Evolutionary conservation across 2,888 invertebrate genomes (phyloP).

Genomic region (Cerastis leucographa): DNA sequence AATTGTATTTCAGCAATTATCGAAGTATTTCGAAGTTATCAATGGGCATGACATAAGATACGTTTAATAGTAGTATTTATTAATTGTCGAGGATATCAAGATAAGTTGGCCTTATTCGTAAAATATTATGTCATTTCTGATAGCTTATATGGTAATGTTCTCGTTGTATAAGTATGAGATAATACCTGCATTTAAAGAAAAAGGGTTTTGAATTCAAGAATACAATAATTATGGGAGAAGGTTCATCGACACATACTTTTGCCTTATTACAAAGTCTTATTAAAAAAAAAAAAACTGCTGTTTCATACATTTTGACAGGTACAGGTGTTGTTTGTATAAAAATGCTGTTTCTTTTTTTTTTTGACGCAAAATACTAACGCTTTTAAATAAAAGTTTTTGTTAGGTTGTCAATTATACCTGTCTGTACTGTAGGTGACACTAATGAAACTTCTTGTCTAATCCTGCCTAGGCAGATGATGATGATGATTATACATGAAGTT

Average conservation of each 20-base stretch:
- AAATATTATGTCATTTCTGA: slow-evolving; percentile 45
- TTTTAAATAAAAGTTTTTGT: not conserved
- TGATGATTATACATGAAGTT: too few species aligned
- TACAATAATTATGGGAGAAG: not conserved
- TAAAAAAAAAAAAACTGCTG: too few species aligned
- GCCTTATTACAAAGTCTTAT: too few species aligned
- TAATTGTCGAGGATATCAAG: slow-evolving; percentile 58
- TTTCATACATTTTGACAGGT: too few species aligned
- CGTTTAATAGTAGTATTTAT: slow-evolving; percentile 30
- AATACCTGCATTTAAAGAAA: not conserved
- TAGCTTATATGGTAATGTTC: slow-evolving; percentile 35
- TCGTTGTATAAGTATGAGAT: not conserved
- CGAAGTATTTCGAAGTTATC: slow-evolving; percentile 33
- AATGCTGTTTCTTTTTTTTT: too few species aligned
- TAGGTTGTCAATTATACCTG: not conserved
- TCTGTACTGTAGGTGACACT: not conserved
- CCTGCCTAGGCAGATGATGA: too few species aligned
- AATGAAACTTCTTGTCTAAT: not conserved
- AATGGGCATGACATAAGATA: slow-evolving; percentile 37
- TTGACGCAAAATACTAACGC: too few species aligned
- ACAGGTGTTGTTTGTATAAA: too few species aligned
- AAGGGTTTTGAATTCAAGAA: not conserved
- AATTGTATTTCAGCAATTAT: slow-evolving; percentile 44
- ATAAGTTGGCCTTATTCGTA: slow-evolving; percentile 28
- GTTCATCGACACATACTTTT: not conserved